Evolutionary conservation across 2,113 vertebrate species (phyloP), one percentile per base, ranked within the genome.

Genomic region (Corydoras sp.): DNA sequence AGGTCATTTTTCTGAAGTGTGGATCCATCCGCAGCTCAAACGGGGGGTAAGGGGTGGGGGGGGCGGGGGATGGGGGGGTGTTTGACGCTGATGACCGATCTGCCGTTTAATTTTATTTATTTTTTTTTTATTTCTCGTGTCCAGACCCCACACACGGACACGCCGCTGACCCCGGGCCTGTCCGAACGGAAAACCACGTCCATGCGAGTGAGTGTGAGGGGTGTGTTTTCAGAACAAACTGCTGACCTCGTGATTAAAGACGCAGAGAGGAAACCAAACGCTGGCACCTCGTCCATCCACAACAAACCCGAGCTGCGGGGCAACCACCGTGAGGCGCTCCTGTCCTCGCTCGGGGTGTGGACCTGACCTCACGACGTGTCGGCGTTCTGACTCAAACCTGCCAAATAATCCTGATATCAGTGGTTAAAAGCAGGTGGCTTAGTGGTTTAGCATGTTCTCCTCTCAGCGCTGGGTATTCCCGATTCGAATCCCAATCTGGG

Each of bases 161-260:
- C 48, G 15, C 68, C 15, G 58, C 2, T 35, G 2, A 12, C 58
- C 13, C 50, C 24, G 15, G 62, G 13, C 9, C 58, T 56, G 69
- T 72, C 64, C 58, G 5, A 10, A 75, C 11, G n/a, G 32, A 35
- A 68, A 75, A 62, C 58, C 43, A 68, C 9, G 14, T 68, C 67
- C 64, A 14, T 67, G 56, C n/a, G 65, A 55, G 69, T 31, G 54
- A 24, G n/a, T 35, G 32, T 32, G 54, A 77, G 69, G 55, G 76
- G 66, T 65, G 9, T 75, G 73, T 75, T 79, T 79, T 72, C 24
- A 75, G 48, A 62, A 29, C 62, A 9, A 29, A 63, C 24, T n/a
- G 65, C 49, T 79, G 77, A 75, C 77, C 75, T 58, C 54, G 68
- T 72, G 73, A 79, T 75, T 69, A 79, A 75, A 69, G 68, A 75